Evolutionary conservation across 2,797 vertebrate species (phyloP), one percentile per base, ranked within the genome.

Genomic region (Mormyrus hasselquistii): DNA sequence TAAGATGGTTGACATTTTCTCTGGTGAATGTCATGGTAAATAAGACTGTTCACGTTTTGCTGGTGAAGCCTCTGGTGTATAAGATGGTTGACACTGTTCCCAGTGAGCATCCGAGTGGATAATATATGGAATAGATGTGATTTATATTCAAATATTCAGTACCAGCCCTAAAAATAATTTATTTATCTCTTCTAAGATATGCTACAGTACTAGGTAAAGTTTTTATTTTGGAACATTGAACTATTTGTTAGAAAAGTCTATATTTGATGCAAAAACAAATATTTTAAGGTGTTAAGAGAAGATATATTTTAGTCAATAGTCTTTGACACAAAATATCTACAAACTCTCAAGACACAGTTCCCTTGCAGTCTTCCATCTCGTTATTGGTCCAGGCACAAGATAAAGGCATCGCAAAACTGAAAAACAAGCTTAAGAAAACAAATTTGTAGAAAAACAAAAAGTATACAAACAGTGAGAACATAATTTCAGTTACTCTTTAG

Each of bases 171-270:
- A 59, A 57, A 34, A 57, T 38, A 38, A 55, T 84, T 57, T 55
- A 55, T 57, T 47, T 88, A 65, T 88, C 49, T 88, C 47, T 83
- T 29, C 73, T 50, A 83, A 88, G 76, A 59, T 22, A 57, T 88
- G 87, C 49, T 88, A 2, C 29, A 34, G 2, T 34, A 19, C n/a
- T 50, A 25, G 49, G 44, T 41, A 38, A 38, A 79, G 50, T 79
- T 53, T 65, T 14, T 65, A 44, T 88, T 85, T 59, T 59, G 52
- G 53, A 87, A 59, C 22, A 87, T 38, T 59, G 50, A 41, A 38
- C 25, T 87, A 38, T 87, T 29, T 85, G 41, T 52, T 50, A 85
- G 10, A 85, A 57, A 59, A 57, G 86, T 41, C 86, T 34, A 38
- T 86, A 41, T 16, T 10, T 59, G 53, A 87, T 25, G 44, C 44